These are phyloP conservation scores for Myoxocephalus aenaeus DNA, from an alignment of 2,797 vertebrate genomes.

Conservation along the genomic window DNA sequence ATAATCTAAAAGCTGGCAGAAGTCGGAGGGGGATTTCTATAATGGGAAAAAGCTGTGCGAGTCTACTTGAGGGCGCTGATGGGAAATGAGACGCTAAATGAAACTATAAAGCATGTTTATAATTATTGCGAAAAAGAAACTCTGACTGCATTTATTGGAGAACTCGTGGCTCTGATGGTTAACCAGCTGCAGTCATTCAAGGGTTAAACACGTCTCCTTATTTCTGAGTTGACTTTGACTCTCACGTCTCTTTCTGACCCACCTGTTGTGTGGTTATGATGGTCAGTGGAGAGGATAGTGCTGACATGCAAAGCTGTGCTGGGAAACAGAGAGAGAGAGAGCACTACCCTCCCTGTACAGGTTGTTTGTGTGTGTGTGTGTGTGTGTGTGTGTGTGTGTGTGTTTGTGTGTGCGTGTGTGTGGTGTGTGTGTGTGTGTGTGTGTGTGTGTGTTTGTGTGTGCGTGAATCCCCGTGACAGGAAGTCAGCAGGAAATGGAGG, in stretches of 20 bases:
- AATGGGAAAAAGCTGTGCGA: conserved; percentile 60
- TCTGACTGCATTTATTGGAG: conserved; percentile 20
- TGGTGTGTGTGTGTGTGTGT: too few relatives aligned
- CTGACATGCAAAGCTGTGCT: too few relatives aligned
- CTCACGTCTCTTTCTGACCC: conserved; percentile 62
- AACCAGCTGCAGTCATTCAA: conserved; percentile 11
- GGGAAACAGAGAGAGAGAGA: too few relatives aligned
- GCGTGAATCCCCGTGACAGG: conserved; percentile 78
- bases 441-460: not conserved
- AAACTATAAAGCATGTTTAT: conserved; percentile 45
- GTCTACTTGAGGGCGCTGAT: conserved; percentile 46
- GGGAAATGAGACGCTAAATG: conserved; percentile 55
- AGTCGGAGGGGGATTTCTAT: conserved; percentile 49
- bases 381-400: too few relatives aligned
- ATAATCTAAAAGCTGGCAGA: conserved; percentile 59
- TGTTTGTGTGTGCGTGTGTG: too few relatives aligned
- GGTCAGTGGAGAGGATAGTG: too few relatives aligned
- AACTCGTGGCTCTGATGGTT: conserved; percentile 12
- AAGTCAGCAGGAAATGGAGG: conserved; percentile 84
- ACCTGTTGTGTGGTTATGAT: too few relatives aligned
- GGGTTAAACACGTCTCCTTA: conserved; percentile 53
- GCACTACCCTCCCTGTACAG: conserved; percentile 48
- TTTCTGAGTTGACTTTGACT: conserved; percentile 58
- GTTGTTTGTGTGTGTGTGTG: conserved; percentile 4
- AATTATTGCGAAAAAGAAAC: conserved; percentile 27